Evolutionary conservation across 2,113 vertebrate species (phyloP).

Genomic region (Notothenia coriiceps): DNA sequence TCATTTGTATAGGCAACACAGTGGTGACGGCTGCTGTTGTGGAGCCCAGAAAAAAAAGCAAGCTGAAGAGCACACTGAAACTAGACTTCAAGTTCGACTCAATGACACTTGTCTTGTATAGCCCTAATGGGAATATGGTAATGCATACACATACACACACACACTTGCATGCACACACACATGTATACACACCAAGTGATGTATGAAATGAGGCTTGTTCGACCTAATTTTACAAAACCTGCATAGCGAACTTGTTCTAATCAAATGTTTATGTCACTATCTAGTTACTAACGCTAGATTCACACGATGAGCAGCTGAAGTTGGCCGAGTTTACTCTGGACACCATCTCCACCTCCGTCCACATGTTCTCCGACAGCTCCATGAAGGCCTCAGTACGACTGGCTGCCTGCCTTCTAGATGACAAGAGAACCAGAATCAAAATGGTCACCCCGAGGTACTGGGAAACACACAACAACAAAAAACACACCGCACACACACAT

Average conservation of each 20-base stretch:
- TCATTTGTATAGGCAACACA: slow-evolving; percentile 83
- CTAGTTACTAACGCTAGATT: slow-evolving; percentile 74
- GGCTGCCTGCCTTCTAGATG: slow-evolving; percentile 92
- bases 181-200: neutral
- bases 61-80: slow-evolving; percentile 90
- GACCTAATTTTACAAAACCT: neutral
- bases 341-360: slow-evolving; percentile 90
- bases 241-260: neutral
- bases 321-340: slow-evolving; percentile 94
- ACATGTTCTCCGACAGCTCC: slow-evolving; percentile 92
- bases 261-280: slow-evolving; percentile 6
- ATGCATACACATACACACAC: neutral
- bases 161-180: neutral
- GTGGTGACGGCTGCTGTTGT: slow-evolving; percentile 95
- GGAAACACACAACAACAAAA: neutral
- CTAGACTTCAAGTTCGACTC: slow-evolving; percentile 93
- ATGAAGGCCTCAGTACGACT: slow-evolving; percentile 90
- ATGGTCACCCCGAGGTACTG: slow-evolving; percentile 91
- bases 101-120: slow-evolving; percentile 90
- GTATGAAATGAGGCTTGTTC: neutral
- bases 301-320: slow-evolving; percentile 87
- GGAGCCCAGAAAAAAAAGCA: slow-evolving; percentile 86
- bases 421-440: slow-evolving; percentile 90
- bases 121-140: slow-evolving; percentile 86
- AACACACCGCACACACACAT: too few relatives aligned